A percentile compares a stretch with the other conserved stretches of the same genome.
Conservation (phyloP, 2,113 vertebrate species). For the Lagenorhynchus albirostris region DNA sequence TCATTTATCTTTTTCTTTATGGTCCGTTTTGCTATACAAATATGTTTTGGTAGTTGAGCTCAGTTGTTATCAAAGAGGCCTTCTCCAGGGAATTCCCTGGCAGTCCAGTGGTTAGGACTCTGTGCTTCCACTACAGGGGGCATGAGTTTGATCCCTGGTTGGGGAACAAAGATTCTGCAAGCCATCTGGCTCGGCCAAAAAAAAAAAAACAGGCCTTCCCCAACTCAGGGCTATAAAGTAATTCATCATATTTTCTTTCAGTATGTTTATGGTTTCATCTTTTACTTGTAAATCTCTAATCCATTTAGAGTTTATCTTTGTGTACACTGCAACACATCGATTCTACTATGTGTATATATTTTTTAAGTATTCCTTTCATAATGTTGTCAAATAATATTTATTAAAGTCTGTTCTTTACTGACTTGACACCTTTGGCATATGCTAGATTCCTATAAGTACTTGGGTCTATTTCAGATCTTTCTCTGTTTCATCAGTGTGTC, state of each 20-base stretch:
- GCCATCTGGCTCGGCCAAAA: too few species aligned
- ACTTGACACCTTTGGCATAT: background rate
- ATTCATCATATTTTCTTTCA: background rate
- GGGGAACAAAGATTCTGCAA: too few species aligned
- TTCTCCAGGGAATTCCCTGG: background rate
- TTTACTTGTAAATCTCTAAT: background rate
- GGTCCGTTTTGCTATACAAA: background rate
- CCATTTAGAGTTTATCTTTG: background rate
- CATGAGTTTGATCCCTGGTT: too few species aligned
- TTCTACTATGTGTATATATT: background rate
- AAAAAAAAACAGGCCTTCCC: background rate
- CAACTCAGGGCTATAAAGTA: background rate
- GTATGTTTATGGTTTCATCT: background rate
- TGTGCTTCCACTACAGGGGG: too few species aligned
- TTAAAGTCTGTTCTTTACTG: background rate
- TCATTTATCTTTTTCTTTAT: conserved; percentile 27
- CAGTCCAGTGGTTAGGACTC: too few species aligned
- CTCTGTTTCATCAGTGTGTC: background rate
- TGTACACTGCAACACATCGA: background rate
- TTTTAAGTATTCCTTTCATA: too few species aligned
- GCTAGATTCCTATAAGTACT: background rate
- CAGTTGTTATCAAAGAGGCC: background rate
- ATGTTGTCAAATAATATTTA: background rate
- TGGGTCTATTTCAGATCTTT: background rate
- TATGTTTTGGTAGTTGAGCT: background rate